These are phyloP conservation scores for Diaperis boleti DNA, from an alignment of 2,888 invertebrate species.

Conservation along the genomic window DNA sequence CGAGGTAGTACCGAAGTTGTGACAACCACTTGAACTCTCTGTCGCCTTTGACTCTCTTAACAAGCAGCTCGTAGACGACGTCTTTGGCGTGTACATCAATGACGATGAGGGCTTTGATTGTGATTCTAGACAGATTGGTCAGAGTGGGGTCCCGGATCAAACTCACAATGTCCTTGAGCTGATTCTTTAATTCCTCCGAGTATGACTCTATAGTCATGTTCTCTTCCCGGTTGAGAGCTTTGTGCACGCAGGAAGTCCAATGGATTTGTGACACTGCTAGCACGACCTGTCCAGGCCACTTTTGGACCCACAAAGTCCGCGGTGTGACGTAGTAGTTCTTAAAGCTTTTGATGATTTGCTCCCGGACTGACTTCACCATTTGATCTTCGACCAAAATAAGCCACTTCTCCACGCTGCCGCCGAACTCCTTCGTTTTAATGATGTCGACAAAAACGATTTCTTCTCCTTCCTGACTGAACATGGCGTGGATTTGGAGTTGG, in stretches of 20 bases:
- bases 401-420: constrained; percentile 95
- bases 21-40: constrained; percentile 93
- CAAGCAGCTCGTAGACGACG: constrained; percentile 79
- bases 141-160: constrained; percentile 77
- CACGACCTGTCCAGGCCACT: constrained; percentile 93
- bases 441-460: constrained; percentile 60
- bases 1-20: constrained; percentile 89
- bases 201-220: constrained; percentile 67
- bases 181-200: constrained; percentile 69
- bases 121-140: constrained; percentile 82
- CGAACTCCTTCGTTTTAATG: constrained; percentile 38
- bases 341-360: constrained; percentile 78
- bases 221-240: constrained; percentile 73
- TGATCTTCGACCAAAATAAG: constrained; percentile 88
- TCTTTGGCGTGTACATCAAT: constrained; percentile 91
- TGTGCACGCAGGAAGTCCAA: constrained; percentile 85
- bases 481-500: constrained; percentile 91
- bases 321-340: constrained; percentile 72
- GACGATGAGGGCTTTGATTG: constrained; percentile 89
- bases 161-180: constrained; percentile 80
- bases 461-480: constrained; percentile 91
- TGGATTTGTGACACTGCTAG: constrained; percentile 84
- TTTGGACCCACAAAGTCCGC: constrained; percentile 82
- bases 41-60: constrained; percentile 70
- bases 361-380: constrained; percentile 86